Conservation (phyloP, 2,797 vertebrate genomes). For the Chromis chromis region DNA sequence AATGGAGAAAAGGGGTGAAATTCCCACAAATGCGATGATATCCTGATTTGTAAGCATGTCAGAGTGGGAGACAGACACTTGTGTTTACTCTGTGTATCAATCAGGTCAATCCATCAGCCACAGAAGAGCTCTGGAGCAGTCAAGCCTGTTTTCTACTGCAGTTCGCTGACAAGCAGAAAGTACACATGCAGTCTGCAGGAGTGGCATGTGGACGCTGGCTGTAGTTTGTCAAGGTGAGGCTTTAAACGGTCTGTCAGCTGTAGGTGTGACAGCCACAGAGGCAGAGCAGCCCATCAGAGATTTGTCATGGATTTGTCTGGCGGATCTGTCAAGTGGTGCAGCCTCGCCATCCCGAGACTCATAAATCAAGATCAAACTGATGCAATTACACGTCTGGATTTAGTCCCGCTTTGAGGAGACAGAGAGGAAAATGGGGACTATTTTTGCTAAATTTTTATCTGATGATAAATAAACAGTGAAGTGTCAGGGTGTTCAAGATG, state of each 20-base stretch:
- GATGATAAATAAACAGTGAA: background rate
- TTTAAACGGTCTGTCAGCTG: slow-evolving; percentile 38
- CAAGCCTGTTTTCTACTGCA: slow-evolving; percentile 13
- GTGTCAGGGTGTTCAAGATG: background rate
- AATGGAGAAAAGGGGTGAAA: background rate
- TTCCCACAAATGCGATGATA: background rate
- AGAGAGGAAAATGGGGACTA: background rate
- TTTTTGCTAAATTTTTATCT: background rate
- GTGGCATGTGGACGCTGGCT: slow-evolving; percentile 5
- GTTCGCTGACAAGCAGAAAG: slow-evolving; percentile 18
- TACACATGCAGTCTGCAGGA: background rate
- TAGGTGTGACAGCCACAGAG: slow-evolving; percentile 34
- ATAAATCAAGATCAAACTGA: slow-evolving; percentile 44
- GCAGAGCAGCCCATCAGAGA: slow-evolving; percentile 30
- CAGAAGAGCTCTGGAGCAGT: slow-evolving; percentile 21
- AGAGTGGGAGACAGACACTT: slow-evolving; percentile 20
- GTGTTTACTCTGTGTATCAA: slow-evolving; percentile 21
- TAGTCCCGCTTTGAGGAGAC: slow-evolving; percentile 20
- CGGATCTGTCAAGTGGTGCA: slow-evolving; percentile 21
- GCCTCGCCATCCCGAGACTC: slow-evolving; percentile 15
- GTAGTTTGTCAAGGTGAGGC: slow-evolving; percentile 28
- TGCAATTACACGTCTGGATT: slow-evolving; percentile 11
- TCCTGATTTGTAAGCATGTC: slow-evolving; percentile 5
- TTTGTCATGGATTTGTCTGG: slow-evolving; percentile 53
- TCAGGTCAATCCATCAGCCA: slow-evolving; percentile 39